Evolutionary conservation across 2,113 vertebrate species (phyloP).

Genomic region (Mormoops blainvillei): DNA sequence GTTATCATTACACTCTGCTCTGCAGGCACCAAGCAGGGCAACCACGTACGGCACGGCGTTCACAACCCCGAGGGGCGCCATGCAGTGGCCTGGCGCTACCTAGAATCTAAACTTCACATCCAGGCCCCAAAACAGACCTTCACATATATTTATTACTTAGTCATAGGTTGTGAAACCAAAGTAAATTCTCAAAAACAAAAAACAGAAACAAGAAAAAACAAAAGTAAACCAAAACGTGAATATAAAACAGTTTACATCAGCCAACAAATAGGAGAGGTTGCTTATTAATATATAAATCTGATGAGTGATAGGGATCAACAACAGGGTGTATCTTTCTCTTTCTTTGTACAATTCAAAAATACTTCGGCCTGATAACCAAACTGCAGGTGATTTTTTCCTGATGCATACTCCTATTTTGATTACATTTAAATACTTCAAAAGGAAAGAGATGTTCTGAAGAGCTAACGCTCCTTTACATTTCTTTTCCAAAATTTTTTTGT

Average conservation of each 20-base stretch:
- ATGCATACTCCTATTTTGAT: fast-evolving
- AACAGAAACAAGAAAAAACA: not conserved
- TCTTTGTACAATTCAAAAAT: not conserved
- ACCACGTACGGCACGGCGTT: fast-evolving
- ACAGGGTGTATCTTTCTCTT: not conserved
- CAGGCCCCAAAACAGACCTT: not conserved
- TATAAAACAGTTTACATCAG: not conserved
- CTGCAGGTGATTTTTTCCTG: not conserved
- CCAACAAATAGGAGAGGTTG: not conserved
- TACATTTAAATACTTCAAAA: not conserved
- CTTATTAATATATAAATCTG: not conserved
- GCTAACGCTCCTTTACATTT: not conserved
- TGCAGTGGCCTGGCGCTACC: fast-evolving
- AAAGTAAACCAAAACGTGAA: not conserved
- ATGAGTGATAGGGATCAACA: not conserved
- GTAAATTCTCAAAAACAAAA: not conserved
- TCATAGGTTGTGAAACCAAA: not conserved
- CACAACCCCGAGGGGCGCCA: not conserved
- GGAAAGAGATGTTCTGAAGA: not conserved
- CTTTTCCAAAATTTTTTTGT: not conserved
- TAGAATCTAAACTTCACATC: not conserved
- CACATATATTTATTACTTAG: not conserved
- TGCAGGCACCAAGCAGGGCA: not conserved
- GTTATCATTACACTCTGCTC: not conserved
- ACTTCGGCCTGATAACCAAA: not conserved